Evolutionary conservation across 64 coral and sea anemone genomes (phyloP).

Genomic region (Anthopleura sola): DNA sequence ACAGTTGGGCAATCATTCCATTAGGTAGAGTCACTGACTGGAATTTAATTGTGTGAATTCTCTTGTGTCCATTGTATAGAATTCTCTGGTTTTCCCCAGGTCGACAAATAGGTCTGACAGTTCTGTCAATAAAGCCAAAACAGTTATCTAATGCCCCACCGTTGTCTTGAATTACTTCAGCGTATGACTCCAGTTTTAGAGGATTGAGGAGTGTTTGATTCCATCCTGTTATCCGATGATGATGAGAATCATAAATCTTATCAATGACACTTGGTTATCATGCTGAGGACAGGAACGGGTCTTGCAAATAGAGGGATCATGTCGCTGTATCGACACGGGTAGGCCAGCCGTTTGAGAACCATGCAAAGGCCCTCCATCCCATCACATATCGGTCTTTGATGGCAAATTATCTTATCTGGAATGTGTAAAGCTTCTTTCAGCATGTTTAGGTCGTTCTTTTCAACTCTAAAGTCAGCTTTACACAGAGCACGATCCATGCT

Average conservation of each 20-base stretch:
- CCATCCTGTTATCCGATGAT: neutral
- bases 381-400: neutral
- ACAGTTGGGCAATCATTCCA: conserved; percentile 22
- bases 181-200: conserved; percentile 1
- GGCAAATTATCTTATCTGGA: too few species aligned
- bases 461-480: too few species aligned
- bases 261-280: conserved; percentile 17
- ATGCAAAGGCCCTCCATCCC: conserved; percentile 16
- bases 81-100: conserved; percentile 11
- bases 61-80: conserved; percentile 44
- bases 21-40: conserved; percentile 32
- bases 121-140: conserved; percentile 48
- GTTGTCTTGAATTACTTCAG: neutral
- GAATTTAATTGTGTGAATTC: conserved; percentile 20
- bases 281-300: neutral
- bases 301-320: neutral
- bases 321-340: conserved; percentile 24
- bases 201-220: conserved; percentile 10
- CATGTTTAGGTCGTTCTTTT: too few species aligned
- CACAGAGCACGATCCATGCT: conserved; percentile 21
- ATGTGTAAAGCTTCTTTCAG: too few species aligned
- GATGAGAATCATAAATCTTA: neutral
- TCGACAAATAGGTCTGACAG: conserved; percentile 32
- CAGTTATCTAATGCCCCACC: conserved; percentile 36
- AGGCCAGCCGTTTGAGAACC: conserved; percentile 5